Evolutionary conservation across 1,140 invertebrate genomes (phyloP), one percentile per base, ranked within the genome.

Genomic region (Drosophila nikananu): DNA sequence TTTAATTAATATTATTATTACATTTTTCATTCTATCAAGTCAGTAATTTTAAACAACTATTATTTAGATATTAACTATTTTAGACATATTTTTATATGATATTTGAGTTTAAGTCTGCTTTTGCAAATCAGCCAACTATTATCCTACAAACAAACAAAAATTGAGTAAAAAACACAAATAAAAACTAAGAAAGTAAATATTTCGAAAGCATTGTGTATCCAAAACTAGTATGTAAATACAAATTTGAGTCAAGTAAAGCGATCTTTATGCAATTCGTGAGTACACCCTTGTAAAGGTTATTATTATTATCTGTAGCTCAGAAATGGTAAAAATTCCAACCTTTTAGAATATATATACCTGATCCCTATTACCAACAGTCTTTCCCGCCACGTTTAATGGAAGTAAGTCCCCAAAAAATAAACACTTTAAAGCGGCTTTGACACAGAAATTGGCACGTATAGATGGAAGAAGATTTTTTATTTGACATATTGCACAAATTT

Each of bases 61-160:
- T 39, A 39, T 57, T 57, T 57, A 57, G 35, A 39, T n/a, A 57
- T 57, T 23, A 57, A 23, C 21, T 55, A 54, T 2, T 17, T 57
- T 39, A 57, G 54, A 21, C 32, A 57, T 57, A 57, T 39, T 25
- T 57, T 57, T 57, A 57, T 39, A 57, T 57, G 23, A 39, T 19
- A 57, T 39, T 57, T 57, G 35, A 57, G 21, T 57, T 37, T 57
- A 57, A 57, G 32, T 55, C 52, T 55, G 52, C 52, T 55, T 55
- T 55, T 13, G 52, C 30, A 21, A 55, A 10, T 23, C 52, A 55
- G 21, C 32, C 54, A 23, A 57, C 54, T 37, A 55, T 37, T 37
- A 23, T 23, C 19, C 13, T 55, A 32, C 3, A 49, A 49, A 10
- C 21, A 8, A 52, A 30, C 1, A 19, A 12, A 27, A 12, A 5